Evolutionary conservation across 1,140 invertebrate species (phyloP).

Genomic region (Pseudomyrmex dendroicus): DNA sequence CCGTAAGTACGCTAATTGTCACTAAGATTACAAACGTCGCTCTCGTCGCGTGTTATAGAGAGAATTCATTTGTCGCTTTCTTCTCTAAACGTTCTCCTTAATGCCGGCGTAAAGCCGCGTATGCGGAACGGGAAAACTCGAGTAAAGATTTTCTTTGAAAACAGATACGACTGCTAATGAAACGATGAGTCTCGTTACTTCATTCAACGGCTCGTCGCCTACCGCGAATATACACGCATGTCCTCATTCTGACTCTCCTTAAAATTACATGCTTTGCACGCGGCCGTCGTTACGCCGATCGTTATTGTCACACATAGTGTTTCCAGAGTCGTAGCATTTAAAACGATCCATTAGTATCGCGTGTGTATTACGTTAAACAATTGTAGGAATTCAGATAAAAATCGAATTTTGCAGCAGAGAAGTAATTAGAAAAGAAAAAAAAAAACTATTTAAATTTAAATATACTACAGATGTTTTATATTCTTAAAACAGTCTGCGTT

Average conservation of each 20-base stretch:
- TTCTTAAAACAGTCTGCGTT: no score
- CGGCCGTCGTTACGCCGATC: background rate
- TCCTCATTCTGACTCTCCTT: constrained; percentile 31
- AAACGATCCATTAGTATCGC: background rate
- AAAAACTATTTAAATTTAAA: no score
- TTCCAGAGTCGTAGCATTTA: constrained; percentile 19
- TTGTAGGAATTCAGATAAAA: background rate
- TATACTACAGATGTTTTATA: no score
- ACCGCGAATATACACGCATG: constrained; percentile 35
- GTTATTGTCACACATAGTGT: constrained; percentile 9
- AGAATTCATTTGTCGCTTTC: constrained; percentile 5
- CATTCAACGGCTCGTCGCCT: background rate
- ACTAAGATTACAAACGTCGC: constrained; percentile 54
- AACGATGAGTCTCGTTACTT: constrained; percentile 50
- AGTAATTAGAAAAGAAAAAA: background rate
- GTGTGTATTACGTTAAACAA: background rate
- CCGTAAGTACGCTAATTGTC: constrained; percentile 65
- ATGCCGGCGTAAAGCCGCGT: constrained; percentile 11
- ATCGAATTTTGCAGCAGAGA: background rate
- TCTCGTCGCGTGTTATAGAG: background rate
- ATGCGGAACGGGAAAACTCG: constrained; percentile 33
- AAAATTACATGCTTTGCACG: constrained; percentile 31
- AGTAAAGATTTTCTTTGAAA: constrained; percentile 57
- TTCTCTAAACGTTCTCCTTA: background rate
- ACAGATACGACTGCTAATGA: constrained; percentile 50